phyloP scores from a whole-genome alignment of 2,797 vertebrate species.

The Karalla daura region DNA sequence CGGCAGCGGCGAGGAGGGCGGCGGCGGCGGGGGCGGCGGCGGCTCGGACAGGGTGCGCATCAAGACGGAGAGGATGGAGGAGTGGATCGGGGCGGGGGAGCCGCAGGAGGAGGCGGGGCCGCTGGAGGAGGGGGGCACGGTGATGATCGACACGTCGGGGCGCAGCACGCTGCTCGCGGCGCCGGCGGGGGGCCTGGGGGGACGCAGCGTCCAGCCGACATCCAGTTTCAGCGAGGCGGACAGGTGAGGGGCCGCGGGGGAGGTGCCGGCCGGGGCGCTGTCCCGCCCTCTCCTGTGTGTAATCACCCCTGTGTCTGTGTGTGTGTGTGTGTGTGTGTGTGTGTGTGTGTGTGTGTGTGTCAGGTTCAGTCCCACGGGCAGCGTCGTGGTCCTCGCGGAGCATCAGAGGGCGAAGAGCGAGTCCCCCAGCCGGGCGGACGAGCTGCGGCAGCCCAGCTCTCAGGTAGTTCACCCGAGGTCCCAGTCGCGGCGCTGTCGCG shows the following conservation, averaged over 20 bases:
- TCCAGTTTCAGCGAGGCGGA: slow-evolving; percentile 93
- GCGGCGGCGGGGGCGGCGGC: slow-evolving; percentile 84
- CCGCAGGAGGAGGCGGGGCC: slow-evolving; percentile 92
- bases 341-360: background rate
- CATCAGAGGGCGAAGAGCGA: slow-evolving; percentile 95
- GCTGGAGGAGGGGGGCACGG: slow-evolving; percentile 90
- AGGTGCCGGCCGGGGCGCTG: fast-evolving
- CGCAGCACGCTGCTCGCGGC: slow-evolving; percentile 87
- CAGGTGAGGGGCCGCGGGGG: slow-evolving; percentile 83
- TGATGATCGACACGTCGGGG: slow-evolving; percentile 94
- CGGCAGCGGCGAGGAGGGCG: slow-evolving; percentile 83
- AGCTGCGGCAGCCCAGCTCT: slow-evolving; percentile 90
- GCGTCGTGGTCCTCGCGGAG: slow-evolving; percentile 90
- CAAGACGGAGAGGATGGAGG: slow-evolving; percentile 95
- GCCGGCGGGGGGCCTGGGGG: slow-evolving; percentile 76
- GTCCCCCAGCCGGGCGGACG: slow-evolving; percentile 92
- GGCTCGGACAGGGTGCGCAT: slow-evolving; percentile 90
- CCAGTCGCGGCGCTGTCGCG: too few species aligned
- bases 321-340: slow-evolving; percentile 8
- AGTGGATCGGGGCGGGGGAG: slow-evolving; percentile 90
- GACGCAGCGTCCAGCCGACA: slow-evolving; percentile 89
- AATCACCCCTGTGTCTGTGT: too few species aligned
- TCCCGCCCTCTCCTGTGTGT: background rate
- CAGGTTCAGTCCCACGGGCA: slow-evolving; percentile 97
- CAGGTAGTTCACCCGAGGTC: too few species aligned